Conservation (phyloP, 1,140 invertebrate species). For the Papilio aristodemus region DNA sequence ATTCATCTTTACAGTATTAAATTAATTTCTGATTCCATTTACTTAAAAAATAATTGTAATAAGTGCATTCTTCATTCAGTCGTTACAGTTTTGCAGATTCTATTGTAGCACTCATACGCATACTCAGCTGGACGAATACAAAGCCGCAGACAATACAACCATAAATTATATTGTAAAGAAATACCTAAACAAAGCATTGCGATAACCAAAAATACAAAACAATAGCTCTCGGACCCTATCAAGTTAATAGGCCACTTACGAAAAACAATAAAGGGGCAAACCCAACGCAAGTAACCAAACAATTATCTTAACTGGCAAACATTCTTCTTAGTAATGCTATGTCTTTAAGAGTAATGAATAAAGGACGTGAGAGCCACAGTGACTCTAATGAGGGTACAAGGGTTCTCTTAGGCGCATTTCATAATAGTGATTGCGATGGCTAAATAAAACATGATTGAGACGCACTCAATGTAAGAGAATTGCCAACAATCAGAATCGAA, state of each 20-base stretch:
- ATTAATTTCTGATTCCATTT: too few relatives aligned
- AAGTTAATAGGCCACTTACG: constrained; percentile 30
- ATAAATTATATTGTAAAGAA: background rate
- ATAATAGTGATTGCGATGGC: constrained; percentile 24
- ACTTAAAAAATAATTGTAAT: too few relatives aligned
- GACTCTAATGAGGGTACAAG: constrained; percentile 31
- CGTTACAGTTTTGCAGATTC: too few relatives aligned
- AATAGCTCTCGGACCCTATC: constrained; percentile 24
- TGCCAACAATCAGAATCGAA: background rate
- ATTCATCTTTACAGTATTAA: background rate
- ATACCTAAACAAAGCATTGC: constrained; percentile 1
- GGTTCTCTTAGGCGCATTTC: constrained; percentile 26
- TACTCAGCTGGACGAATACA: too few relatives aligned
- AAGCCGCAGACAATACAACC: background rate
- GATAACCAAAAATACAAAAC: constrained; percentile 26
- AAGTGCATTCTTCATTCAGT: too few relatives aligned
- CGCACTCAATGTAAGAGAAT: constrained; percentile 9
- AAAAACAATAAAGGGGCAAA: constrained; percentile 32
- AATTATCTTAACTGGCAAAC: constrained; percentile 32
- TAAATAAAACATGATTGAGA: constrained; percentile 29
- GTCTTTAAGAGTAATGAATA: constrained; percentile 36
- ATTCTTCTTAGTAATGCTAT: constrained; percentile 34
- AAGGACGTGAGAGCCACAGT: constrained; percentile 32
- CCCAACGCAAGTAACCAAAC: constrained; percentile 31
- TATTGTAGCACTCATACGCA: too few relatives aligned